A percentile compares a stretch with the other conserved stretches of the same genome.
phyloP scores from a whole-genome alignment of 2,113 vertebrate species.

The Saccopteryx leptura region DNA sequence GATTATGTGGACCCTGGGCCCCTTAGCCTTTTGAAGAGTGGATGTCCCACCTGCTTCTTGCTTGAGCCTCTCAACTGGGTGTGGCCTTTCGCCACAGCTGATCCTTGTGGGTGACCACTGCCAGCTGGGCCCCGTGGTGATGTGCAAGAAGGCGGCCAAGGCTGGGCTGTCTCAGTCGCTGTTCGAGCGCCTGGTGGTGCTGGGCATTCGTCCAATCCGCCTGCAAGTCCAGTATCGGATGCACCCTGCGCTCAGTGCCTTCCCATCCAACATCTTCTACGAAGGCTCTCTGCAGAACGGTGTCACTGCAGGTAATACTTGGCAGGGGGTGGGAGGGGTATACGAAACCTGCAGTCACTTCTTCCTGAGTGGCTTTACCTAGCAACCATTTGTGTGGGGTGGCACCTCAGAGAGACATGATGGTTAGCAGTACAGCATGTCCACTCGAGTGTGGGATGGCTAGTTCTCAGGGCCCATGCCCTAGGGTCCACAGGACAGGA shows the following conservation, averaged over 20 bases:
- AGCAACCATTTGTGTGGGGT: background rate
- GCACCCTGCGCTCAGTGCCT: slow-evolving; percentile 98
- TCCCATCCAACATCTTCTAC: slow-evolving; percentile 99
- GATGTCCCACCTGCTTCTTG: fast-evolving
- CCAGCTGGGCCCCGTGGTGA: slow-evolving; percentile 98
- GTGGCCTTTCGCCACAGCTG: slow-evolving; percentile 87
- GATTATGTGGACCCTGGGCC: background rate
- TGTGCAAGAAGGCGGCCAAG: slow-evolving; percentile 99
- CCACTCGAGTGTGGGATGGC: background rate
- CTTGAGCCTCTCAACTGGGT: background rate
- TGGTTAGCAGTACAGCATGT: background rate
- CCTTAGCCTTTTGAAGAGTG: background rate
- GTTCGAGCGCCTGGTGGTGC: slow-evolving; percentile 96
- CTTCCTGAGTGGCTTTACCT: background rate
- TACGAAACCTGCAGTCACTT: fast-evolving
- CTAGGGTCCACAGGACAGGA: background rate
- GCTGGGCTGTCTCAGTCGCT: slow-evolving; percentile 97
- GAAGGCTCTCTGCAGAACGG: slow-evolving; percentile 99
- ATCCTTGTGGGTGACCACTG: slow-evolving; percentile 99
- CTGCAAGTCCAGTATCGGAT: slow-evolving; percentile 99
- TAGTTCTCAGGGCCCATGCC: background rate
- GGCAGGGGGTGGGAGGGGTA: background rate
- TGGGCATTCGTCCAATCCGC: slow-evolving; percentile 98
- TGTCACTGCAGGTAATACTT: slow-evolving; percentile 94
- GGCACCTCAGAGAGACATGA: background rate